Base-by-base conservation (phyloP, 2,888 invertebrate species). In the Cabera pusaria region DNA sequence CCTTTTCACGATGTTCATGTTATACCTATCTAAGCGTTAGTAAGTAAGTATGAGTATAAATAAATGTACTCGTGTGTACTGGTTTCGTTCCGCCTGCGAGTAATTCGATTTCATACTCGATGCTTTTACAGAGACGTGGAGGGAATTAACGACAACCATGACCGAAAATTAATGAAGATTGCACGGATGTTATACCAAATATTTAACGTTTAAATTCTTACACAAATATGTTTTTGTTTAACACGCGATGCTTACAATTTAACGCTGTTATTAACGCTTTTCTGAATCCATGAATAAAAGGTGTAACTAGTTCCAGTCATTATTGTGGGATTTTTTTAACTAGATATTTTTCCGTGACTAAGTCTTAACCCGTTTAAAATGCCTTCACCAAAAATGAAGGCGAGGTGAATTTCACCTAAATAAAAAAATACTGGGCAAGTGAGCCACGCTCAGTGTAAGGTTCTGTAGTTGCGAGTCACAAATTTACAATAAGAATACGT, bases 111-210 rank as follows among this genome's bases (percentile, higher is more conserved):
- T 70, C 63, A 75, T 71, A 74, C 69, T 56, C 52, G 61, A 63
- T 70, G 64, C 65, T 64, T 69, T 74, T 60, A 72, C 69, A 57
- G 62, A 66, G 67, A 75, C 68, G 75, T 69, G 70, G 64, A 65
- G 64, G 66, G 67, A 76, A 76, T 76, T 58, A 58, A 56, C 69
- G 73, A 73, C 65, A 58, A 73, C 77, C 80, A 72, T 72, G 64
- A 67, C 74, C 59, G 67, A 73, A 65, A 66, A 70, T 67, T 77
- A 77, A 78, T 80, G 61, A 73, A 69, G 49, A 59, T 55, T 59
- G 56, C 62, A 64, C 52, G 62, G 56, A 56, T 63, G 57, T 56
- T 60, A 59, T 64, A 54, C 62, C 63, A 72, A 77, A 77, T 72
- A 68, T 75, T 78, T 74, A 36, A 45, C 27, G 19, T 40, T 37